A percentile compares a stretch with the other conserved stretches of the same genome.
phyloP scores from a whole-genome alignment of 2,888 invertebrate genomes.

The Caradrina clavipalpis region DNA sequence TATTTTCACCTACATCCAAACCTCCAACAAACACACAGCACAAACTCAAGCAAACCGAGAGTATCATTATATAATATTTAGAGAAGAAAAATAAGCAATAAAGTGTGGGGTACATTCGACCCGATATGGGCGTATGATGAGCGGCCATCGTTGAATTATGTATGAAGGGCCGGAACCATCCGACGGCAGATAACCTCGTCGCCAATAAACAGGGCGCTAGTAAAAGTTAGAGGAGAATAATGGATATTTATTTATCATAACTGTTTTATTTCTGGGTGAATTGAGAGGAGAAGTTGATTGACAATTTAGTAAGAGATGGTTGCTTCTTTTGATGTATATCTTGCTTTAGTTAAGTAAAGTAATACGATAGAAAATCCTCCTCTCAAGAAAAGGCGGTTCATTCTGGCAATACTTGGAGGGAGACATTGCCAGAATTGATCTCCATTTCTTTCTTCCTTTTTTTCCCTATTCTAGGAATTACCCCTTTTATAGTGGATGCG shows the following conservation, averaged over 20 bases:
- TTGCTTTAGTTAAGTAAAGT: background rate
- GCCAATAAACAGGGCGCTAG: slow-evolving; percentile 63
- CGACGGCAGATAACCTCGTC: slow-evolving; percentile 61
- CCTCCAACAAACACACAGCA: slow-evolving; percentile 11
- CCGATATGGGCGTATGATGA: slow-evolving; percentile 76
- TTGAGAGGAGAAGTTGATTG: background rate
- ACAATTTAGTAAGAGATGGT: background rate
- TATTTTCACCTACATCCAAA: background rate
- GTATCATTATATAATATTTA: slow-evolving; percentile 70
- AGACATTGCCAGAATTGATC: too few relatives aligned
- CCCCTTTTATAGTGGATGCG: too few relatives aligned
- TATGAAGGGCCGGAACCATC: slow-evolving; percentile 70
- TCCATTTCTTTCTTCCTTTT: too few relatives aligned
- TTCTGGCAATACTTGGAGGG: too few relatives aligned
- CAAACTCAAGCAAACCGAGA: slow-evolving; percentile 45
- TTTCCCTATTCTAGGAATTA: too few relatives aligned
- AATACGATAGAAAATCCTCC: background rate
- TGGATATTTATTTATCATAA: slow-evolving; percentile 56
- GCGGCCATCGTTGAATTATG: slow-evolving; percentile 76
- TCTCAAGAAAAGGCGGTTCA: too few relatives aligned
- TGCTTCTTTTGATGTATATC: background rate
- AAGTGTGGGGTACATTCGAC: slow-evolving; percentile 62
- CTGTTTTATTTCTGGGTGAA: slow-evolving; percentile 23
- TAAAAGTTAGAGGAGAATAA: slow-evolving; percentile 58
- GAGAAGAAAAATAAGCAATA: slow-evolving; percentile 68